Evolutionary conservation across 2,888 invertebrate genomes (phyloP), one percentile per base, ranked within the genome.

Genomic region (Chrysomela aeneicollis): DNA sequence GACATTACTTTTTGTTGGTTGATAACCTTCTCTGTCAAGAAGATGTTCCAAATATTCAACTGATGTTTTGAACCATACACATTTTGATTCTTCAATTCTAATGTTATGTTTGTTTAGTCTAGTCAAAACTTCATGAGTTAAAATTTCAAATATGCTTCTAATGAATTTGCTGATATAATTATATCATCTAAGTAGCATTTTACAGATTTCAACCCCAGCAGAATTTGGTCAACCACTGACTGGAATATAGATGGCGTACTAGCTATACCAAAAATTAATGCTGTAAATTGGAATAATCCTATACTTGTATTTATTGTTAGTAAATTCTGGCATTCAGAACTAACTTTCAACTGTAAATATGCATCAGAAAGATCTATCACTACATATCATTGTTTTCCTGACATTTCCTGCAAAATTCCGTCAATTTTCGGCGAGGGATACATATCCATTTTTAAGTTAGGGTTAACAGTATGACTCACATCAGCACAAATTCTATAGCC

Each of bases 101-200:
- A 57, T n/a, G 42, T 57, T 57, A 22, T 57, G 21, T 18, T 46
- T 10, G 22, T 57, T 15, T 22, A 57, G 15, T 22, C 22, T 8
- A 12, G 1, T 57, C 22, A 57, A 57, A 46, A 57, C 46, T 35
- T 57, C 57, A n/a, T n/a, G 26, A 46, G 42, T 21, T 37, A 50
- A 15, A 50, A 2, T n/a, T 51, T 15, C 1, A 32, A 0, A 59
- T 50, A 59, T 19, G 35, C 30, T 12, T 59, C 18, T 5, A 51
- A 19, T 6, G 10, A 50, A 18, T 32, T 21, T 18, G 30, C 32
- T 4, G 1, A 17, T 18, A 59, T 50, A 12, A 59, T 30, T 9
- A 59, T 59, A 32, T 51, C 59, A 32, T 50, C 51, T 35, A 51
- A 35, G 26, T 59, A 59, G 50, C 59, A 59, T 21, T 42, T 50